Base-by-base conservation (phyloP, 2,888 invertebrate genomes). In the Maniola hyperantus region DNA sequence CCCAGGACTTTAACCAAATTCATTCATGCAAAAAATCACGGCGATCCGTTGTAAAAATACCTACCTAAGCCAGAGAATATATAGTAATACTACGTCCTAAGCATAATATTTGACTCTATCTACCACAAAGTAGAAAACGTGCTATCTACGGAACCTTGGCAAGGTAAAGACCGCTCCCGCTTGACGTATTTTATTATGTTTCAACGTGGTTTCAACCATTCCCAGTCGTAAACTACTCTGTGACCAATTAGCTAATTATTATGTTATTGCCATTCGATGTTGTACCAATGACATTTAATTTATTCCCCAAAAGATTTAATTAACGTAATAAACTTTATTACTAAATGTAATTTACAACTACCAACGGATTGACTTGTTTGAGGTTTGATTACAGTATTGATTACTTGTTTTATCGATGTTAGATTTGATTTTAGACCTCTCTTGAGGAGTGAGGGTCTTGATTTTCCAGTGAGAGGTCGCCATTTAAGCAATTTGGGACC, bases 201-300 rank as follows among this genome's bases (percentile, higher is more conserved):
- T 85, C n/a, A n/a, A n/a, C n/a, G n/a, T n/a, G n/a, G n/a, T n/a
- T n/a, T n/a, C 79, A 85, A 77, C 76, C 79, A 82, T 81, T 83
- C 80, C 71, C 76, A 79, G 78, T 84, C 87, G 81, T 89, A 89
- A 89, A 88, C 77, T 78, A 76, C 76, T 76, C 85, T 90, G 90
- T 90, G 88, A 87, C 90, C 81, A 90, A 91, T 91, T 82, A 77
- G 74, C 80, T 88, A 85, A 90, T 89, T 89, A 88, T 60, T 59
- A 44, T 54, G 60, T 53, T 65, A 65, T 51, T 59, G 53, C 48
- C 58, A 15, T 64, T 58, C 33, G 58, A 61, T 20, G 62, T 15
- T 51, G 58, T 20, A 48, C 64, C 66, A 68, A 65, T 53, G 69
- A 71, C 68, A 71, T 48, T 68, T 53, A 63, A 63, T 63, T 55